Conservation (phyloP, 2,113 vertebrate genomes). For the Apteryx owenii region DNA sequence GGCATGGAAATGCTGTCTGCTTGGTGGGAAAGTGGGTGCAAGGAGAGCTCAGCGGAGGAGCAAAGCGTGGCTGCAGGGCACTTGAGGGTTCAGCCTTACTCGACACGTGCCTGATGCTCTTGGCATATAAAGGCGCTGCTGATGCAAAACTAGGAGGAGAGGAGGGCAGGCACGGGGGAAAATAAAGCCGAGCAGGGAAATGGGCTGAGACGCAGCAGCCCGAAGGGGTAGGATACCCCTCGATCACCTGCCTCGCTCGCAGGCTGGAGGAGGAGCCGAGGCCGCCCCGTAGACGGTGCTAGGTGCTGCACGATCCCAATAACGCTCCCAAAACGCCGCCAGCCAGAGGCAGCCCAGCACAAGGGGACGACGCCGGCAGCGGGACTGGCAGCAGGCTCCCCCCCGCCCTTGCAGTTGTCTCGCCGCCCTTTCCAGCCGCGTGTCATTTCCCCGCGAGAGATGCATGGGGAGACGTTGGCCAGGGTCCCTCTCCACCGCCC, state of each 20-base stretch:
- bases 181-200: no score
- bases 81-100: no score
- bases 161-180: accelerated
- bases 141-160: not conserved
- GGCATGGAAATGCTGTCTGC: no score
- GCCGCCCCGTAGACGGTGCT: not conserved
- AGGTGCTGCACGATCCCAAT: not conserved
- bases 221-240: not conserved
- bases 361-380: accelerated
- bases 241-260: accelerated
- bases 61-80: no score
- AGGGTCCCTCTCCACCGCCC: not conserved
- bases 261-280: not conserved
- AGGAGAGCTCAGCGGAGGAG: no score
- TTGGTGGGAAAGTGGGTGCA: no score
- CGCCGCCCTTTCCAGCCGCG: not conserved
- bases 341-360: not conserved
- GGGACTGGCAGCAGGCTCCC: not conserved
- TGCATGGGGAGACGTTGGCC: not conserved
- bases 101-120: not conserved
- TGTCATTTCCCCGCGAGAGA: not conserved
- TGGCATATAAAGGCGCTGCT: accelerated
- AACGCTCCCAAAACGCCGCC: not conserved
- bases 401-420: not conserved
- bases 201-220: no score